Base-by-base conservation (phyloP, 2,113 vertebrate species). In the Phylloscopus trochilus region DNA sequence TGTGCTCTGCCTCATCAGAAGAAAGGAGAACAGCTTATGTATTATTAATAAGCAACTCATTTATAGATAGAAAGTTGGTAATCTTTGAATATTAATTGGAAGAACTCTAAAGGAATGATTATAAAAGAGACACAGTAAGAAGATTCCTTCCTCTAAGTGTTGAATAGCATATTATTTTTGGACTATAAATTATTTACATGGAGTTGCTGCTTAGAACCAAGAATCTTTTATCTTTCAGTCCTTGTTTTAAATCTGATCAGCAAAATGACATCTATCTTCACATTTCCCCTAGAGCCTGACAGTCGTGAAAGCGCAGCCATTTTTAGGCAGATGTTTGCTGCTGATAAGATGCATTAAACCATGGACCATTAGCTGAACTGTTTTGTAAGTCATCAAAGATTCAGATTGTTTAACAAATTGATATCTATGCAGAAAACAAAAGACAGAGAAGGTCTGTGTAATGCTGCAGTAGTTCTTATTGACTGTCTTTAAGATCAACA, bases 381-480 rank as follows among this genome's bases (percentile, higher is more conserved):
- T 86, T 94, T 74, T 92, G 43, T 94, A 94, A 97, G 62, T 82
- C 31, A 22, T 95, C 88, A 95, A 79, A 92, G 79, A 66, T 72
- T 93, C 91, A 83, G 62, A 85, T 55, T 75, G 89, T 93, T 97
- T 94, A 96, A 97, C 94, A 97, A 97, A 95, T 79, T 96, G 78
- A 89, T 96, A 85, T 59, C 74, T 62, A 35, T 93, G 49, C 68
- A 85, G 70, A 89, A 91, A 84, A 83, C 83, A 93, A 86, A 83
- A 90, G 52, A 41, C 67, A 58, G 78, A 47, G 87, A 49, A 44
- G 2, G 55, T 52, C 33, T 95, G 7, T 89, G 58, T 46, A 94
- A 74, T 88, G 75, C 59, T 83, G n/a, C 52, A 79, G 67, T 86
- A 62, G 81, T 83, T 95, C 81, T 70, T 92, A 87, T 4, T 82